Conservation (phyloP, 1,140 invertebrate species). For the Polyergus mexicanus region DNA sequence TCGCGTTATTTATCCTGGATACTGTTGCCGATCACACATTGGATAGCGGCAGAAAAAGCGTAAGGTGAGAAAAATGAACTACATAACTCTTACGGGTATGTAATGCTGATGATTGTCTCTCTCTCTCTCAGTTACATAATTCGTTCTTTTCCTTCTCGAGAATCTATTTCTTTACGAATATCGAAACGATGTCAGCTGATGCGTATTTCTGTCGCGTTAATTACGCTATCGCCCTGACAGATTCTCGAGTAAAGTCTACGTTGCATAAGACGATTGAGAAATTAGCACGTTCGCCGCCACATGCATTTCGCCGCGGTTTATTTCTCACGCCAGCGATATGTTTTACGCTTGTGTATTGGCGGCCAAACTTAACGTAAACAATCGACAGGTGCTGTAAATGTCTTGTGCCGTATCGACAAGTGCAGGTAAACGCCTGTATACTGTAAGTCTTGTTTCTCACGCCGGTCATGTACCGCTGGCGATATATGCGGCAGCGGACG, state of each 20-base stretch:
- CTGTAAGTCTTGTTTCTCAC: constrained; percentile 14
- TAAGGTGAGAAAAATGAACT: constrained; percentile 60
- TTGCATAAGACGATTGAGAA: constrained; percentile 11
- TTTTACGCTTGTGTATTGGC: neutral
- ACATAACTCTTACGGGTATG: neutral
- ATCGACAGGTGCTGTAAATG: neutral
- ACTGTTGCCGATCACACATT: constrained; percentile 40
- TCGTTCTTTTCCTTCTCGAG: neutral
- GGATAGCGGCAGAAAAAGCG: constrained; percentile 60
- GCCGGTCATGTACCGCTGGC: neutral
- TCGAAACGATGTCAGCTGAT: neutral
- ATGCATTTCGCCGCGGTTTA: too few species aligned
- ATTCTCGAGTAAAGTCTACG: neutral
- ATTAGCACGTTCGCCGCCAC: constrained; percentile 10
- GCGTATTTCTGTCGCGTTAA: neutral
- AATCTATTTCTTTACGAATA: neutral
- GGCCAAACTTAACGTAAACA: neutral
- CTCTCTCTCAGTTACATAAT: neutral
- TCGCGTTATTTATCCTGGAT: constrained; percentile 53
- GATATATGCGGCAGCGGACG: neutral
- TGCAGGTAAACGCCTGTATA: neutral
- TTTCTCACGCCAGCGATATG: neutral
- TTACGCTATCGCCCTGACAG: neutral
- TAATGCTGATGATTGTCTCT: neutral
- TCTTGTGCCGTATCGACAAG: neutral